phyloP scores from a whole-genome alignment of 1,140 invertebrate species.

The Drosophila takahashii region DNA sequence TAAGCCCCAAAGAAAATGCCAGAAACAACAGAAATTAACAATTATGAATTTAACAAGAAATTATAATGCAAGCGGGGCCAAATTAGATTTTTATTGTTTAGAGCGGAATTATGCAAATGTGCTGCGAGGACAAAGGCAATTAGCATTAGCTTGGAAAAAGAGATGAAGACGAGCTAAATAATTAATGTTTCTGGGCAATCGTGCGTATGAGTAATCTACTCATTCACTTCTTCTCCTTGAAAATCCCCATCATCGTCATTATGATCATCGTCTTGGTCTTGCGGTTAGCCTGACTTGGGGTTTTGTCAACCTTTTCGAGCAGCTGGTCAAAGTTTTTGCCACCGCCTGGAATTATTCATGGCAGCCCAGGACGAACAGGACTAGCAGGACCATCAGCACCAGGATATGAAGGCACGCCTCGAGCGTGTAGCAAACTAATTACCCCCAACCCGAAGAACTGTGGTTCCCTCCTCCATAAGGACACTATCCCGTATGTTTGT shows the following conservation, averaged over 20 bases:
- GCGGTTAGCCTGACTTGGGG: constrained; percentile 55
- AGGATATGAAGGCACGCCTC: constrained; percentile 60
- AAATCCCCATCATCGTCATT: constrained; percentile 43
- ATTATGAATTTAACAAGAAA: constrained; percentile 84
- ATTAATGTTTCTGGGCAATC: constrained; percentile 63
- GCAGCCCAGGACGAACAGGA: constrained; percentile 12
- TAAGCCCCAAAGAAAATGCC: constrained; percentile 70
- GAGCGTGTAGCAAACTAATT: constrained; percentile 79
- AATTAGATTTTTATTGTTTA: constrained; percentile 84
- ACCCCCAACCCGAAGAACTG: constrained; percentile 49
- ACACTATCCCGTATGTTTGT: constrained; percentile 38
- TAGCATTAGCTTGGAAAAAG: constrained; percentile 49
- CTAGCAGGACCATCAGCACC: no score
- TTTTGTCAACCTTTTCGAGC: constrained; percentile 54
- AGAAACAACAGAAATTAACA: constrained; percentile 75
- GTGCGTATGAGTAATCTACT: constrained; percentile 81
- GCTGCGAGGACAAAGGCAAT: constrained; percentile 63
- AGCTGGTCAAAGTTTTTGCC: constrained; percentile 76
- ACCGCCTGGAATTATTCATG: constrained; percentile 74
- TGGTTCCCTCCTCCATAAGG: not conserved
- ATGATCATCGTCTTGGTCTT: constrained; percentile 55
- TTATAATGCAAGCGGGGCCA: constrained; percentile 63
- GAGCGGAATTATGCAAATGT: constrained; percentile 84
- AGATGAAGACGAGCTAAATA: constrained; percentile 36
- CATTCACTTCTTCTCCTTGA: constrained; percentile 14